phyloP scores from a whole-genome alignment of 1,140 invertebrate genomes.

The Drosophila melanica region DNA sequence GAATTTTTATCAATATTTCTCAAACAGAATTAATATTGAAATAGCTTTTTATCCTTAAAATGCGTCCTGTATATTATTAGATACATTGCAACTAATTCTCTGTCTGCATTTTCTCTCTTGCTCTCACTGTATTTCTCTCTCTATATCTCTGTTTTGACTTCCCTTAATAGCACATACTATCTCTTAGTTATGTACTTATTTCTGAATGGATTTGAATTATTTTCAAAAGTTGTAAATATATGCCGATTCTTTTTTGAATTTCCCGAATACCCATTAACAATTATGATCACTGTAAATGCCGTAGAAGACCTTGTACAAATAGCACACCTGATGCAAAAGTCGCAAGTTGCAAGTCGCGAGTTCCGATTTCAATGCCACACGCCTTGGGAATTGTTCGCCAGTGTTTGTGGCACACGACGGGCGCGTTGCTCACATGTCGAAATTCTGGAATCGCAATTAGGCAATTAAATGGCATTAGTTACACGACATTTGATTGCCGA shows the following conservation, averaged over 20 bases:
- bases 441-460: constrained; percentile 54
- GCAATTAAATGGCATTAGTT: constrained; percentile 74
- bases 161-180: too few relatives aligned
- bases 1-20: too few relatives aligned
- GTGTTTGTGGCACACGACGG: constrained; percentile 61
- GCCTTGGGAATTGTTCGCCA: constrained; percentile 9
- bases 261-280: constrained; percentile 14
- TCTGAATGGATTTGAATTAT: too few relatives aligned
- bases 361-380: constrained; percentile 59
- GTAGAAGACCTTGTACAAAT: not conserved
- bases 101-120: too few relatives aligned
- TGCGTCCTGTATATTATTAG: too few relatives aligned
- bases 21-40: too few relatives aligned
- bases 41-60: too few relatives aligned
- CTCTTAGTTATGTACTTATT: too few relatives aligned
- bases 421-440: constrained; percentile 23
- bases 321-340: constrained; percentile 28
- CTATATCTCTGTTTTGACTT: too few relatives aligned
- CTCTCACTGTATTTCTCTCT: too few relatives aligned
- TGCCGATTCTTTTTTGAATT: not conserved
- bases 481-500: constrained; percentile 54
- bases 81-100: too few relatives aligned
- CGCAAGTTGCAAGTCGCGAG: constrained; percentile 8
- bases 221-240: too few relatives aligned
- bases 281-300: not conserved